Evolutionary conservation across 2,797 vertebrate species (phyloP).

Genomic region (Dryobates pubescens): DNA sequence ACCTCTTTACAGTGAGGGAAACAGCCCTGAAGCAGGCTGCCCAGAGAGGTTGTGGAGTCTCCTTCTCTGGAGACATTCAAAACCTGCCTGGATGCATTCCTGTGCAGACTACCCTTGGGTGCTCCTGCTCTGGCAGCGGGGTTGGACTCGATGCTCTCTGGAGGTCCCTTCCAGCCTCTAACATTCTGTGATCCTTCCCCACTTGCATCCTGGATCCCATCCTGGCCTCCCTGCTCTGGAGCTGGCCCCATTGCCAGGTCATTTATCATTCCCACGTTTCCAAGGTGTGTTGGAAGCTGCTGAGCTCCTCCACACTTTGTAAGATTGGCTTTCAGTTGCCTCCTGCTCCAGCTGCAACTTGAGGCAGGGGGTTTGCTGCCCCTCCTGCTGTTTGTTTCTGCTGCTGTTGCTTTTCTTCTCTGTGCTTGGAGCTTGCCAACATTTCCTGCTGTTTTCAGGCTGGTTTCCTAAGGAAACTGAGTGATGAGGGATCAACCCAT

Average conservation of each 20-base stretch:
- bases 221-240: not conserved
- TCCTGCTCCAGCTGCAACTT: not conserved
- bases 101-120: no score
- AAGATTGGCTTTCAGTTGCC: not conserved
- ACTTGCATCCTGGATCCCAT: not conserved
- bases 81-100: no score
- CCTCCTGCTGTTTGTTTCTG: not conserved
- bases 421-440: not conserved
- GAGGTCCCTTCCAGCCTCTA: no score
- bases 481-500: not conserved
- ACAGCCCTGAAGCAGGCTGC: no score
- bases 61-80: no score
- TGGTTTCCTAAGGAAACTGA: not conserved
- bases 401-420: not conserved
- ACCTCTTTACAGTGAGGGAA: no score
- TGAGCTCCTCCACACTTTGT: not conserved
- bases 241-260: rapidly evolving
- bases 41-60: no score
- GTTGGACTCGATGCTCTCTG: no score
- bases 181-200: no score
- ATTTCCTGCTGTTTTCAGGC: not conserved
- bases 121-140: no score
- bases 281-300: not conserved
- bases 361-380: not conserved
- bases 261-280: not conserved